Evolutionary conservation across 2,113 vertebrate species (phyloP).

Genomic region (Lophius piscatorius): DNA sequence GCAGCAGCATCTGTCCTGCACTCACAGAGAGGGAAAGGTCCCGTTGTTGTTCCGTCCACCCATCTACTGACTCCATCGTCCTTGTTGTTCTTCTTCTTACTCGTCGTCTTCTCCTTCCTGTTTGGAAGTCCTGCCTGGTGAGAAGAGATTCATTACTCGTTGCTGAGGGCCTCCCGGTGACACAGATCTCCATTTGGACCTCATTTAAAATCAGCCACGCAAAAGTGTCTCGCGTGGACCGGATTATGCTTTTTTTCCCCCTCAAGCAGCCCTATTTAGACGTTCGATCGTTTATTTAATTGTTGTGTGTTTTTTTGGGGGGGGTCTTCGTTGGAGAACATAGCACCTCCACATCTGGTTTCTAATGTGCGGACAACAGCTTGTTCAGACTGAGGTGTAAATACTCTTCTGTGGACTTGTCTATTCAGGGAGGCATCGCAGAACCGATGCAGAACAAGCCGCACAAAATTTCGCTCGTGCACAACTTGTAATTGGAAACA

Average conservation of each 20-base stretch:
- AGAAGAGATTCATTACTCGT: conserved; percentile 37
- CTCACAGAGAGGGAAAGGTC: conserved; percentile 56
- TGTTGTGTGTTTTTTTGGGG: conserved; percentile 7
- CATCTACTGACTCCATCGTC: too few relatives aligned
- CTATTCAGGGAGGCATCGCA: too few relatives aligned
- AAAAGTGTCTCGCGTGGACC: conserved; percentile 57
- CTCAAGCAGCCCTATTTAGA: conserved; percentile 33
- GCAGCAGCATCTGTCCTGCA: conserved; percentile 40
- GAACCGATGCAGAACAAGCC: neutral
- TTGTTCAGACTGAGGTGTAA: too few relatives aligned
- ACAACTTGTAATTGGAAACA: neutral
- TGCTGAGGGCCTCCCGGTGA: conserved; percentile 55
- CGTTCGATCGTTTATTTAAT: conserved; percentile 43
- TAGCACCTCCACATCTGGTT: conserved; percentile 8
- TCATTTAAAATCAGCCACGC: conserved; percentile 52
- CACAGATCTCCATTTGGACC: conserved; percentile 60
- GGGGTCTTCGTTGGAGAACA: too few relatives aligned
- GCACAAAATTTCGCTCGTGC: neutral
- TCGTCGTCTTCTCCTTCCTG: neutral
- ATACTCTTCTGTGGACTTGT: too few relatives aligned
- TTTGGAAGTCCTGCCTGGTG: too few relatives aligned
- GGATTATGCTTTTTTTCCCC: conserved; percentile 34
- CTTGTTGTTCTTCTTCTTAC: conserved; percentile 25
- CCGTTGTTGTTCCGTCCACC: conserved; percentile 22
- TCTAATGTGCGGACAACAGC: conserved; percentile 36